Base-by-base conservation (phyloP, 35 echinoderm and acorn worm species). In the Apostichopus japonicus region DNA sequence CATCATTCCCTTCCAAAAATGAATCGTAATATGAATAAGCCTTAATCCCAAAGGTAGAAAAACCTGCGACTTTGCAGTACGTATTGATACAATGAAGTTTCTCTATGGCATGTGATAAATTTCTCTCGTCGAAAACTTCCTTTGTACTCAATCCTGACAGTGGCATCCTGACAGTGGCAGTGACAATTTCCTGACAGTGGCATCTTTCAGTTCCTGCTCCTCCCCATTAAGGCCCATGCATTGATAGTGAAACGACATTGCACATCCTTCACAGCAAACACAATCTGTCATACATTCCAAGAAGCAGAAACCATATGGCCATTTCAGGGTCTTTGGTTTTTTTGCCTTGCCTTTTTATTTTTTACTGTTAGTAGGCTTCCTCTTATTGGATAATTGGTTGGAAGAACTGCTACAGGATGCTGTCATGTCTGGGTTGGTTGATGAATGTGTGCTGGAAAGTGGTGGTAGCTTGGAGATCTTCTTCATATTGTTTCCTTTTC, bases 211-310 rank as follows among this genome's bases (percentile, higher is more conserved):
- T 78, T 78, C 76, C 22, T 78, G 11, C 24, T 78, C 76, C 11
- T 78, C 76, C 22, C 76, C 76, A 27, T 78, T 15, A 15, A 86
- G 23, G 55, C 83, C 83, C 15, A 86, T 55, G 59, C 83, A 86
- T 65, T 86, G 83, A 55, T 86, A 86, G 59, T 86, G 83, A 65
- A n/a, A 86, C 83, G 10, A 59, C 21, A 86, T 86, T 9, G 55
- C 59, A 65, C 83, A 86, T 11, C 4, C 13, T 9, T 86, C 83
- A 86, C 83, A 86, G n/a, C 54, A 57, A 24, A 58, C 83, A 57
- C 83, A 86, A 86, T 86, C 83, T 17, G 59, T 21, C 8, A 65
- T 15, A 51, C 78, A 80, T 53, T 13, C 22, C 6, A 14, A 27
- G 13, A 21, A 5, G 14, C 78, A 80, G 22, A 21, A 21, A 27